Evolutionary conservation across 2,113 vertebrate genomes (phyloP).

Genomic region (Acrocephalus arundinaceus): DNA sequence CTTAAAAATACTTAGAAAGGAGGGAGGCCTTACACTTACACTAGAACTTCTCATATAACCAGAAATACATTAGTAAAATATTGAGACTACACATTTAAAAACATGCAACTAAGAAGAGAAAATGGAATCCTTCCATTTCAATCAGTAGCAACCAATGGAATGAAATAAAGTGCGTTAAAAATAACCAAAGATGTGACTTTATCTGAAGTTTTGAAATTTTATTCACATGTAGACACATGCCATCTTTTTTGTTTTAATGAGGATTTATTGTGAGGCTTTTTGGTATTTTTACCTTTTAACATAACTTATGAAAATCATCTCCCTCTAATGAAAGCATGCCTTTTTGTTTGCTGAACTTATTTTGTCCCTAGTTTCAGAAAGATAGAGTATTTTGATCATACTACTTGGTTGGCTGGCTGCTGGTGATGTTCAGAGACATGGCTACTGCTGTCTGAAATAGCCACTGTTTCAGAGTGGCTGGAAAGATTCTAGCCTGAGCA

Average conservation of each 20-base stretch:
- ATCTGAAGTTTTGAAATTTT: background rate
- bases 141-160: background rate
- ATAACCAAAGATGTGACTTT: background rate
- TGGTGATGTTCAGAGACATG: background rate
- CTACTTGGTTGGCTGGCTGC: background rate
- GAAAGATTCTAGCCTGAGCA: background rate
- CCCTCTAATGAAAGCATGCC: background rate
- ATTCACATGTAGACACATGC: accelerated
- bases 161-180: background rate
- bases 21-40: constrained; percentile 34
- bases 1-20: constrained; percentile 53
- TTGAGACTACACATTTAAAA: background rate
- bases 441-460: background rate
- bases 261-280: background rate
- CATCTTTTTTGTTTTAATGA: background rate
- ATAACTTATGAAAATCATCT: background rate
- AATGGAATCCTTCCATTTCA: background rate
- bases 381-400: background rate
- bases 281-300: background rate
- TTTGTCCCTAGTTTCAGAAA: background rate
- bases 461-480: background rate
- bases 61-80: constrained; percentile 26
- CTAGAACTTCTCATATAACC: constrained; percentile 27
- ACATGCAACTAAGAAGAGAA: background rate
- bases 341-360: background rate